Evolutionary conservation across 2,113 vertebrate species (phyloP), one percentile per base, ranked within the genome.

Genomic region (Phalacrocorax aristotelis): DNA sequence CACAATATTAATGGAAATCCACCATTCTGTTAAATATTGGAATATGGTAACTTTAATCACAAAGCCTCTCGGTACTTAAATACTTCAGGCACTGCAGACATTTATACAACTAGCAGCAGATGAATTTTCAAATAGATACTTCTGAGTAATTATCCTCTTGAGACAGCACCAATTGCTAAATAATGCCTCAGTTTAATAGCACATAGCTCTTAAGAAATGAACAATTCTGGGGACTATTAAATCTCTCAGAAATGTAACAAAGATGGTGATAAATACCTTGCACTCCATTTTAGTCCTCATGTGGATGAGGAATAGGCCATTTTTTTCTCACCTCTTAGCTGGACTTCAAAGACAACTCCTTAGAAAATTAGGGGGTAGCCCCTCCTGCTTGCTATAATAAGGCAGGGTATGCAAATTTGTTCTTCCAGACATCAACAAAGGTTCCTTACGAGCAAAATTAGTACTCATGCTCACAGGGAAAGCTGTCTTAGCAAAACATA

Each of bases 111-210:
- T 93, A 97, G 95, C 80, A 86, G 93, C 75, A 93, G 48, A 91
- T 71, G 90, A 92, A 96, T 96, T 96, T 97, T 96, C 89, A 96
- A 95, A 97, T 85, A 95, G 95, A 96, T 90, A 95, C 95, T 97
- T 97, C 94, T 94, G 68, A 98, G 93, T 92, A 96, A 98, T 95
- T 90, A 84, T 83, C 94, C 96, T 97, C 95, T 97, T 85, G 93
- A 95, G 77, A 93, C 83, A 92, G 87, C 83, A 97, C 62, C 92
- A 97, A 96, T 83, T 94, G 95, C 92, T 91, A 92, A 96, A 88
- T 83, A 96, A 77, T 68, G 91, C 93, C 76, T 95, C 78, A 58
- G 69, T 87, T 97, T 94, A 98, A 97, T 86, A 97, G 96, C 96
- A 97, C 26, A 25, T 85, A 97, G 94, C 95, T 97, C 90, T 95